A percentile compares a stretch with the other conserved stretches of the same genome.
phyloP scores from a whole-genome alignment of 2,888 invertebrate species.

The Noctua janthe region DNA sequence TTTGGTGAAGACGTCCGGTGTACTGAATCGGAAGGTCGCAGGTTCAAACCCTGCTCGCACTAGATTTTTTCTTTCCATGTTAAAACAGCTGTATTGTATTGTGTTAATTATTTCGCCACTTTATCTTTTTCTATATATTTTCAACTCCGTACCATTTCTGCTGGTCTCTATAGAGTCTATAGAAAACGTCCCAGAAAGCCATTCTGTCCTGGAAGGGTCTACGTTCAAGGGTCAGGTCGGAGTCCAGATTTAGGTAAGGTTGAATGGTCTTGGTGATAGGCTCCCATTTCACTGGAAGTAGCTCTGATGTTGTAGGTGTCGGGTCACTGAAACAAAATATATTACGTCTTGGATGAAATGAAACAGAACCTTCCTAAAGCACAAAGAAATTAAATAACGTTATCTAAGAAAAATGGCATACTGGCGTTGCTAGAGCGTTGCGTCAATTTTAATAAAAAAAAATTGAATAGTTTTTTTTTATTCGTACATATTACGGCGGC shows the following conservation, averaged over 20 bases:
- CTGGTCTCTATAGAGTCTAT: conserved; percentile 55
- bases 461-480: too few relatives aligned
- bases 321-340: conserved; percentile 55
- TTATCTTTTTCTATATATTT: neutral
- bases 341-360: neutral
- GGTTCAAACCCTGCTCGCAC: too few relatives aligned
- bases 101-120: neutral
- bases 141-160: conserved; percentile 28
- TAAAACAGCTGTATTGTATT: neutral
- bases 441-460: neutral
- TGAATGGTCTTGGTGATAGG: conserved; percentile 49
- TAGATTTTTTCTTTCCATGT: too few relatives aligned
- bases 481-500: neutral
- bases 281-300: conserved; percentile 66
- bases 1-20: too few relatives aligned
- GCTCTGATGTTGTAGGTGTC: conserved; percentile 60
- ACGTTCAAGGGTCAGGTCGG: conserved; percentile 39
- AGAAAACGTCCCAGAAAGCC: conserved; percentile 70
- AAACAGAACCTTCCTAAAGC: neutral
- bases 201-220: conserved; percentile 63
- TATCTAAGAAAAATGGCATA: neutral
- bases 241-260: conserved; percentile 56
- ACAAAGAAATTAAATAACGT: neutral
- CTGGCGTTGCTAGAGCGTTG: neutral
- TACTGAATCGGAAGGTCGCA: too few relatives aligned